A percentile compares a stretch with the other conserved stretches of the same genome.
Evolutionary conservation across 2,113 vertebrate species (phyloP).

Genomic region (Notarius lentiginosus): DNA sequence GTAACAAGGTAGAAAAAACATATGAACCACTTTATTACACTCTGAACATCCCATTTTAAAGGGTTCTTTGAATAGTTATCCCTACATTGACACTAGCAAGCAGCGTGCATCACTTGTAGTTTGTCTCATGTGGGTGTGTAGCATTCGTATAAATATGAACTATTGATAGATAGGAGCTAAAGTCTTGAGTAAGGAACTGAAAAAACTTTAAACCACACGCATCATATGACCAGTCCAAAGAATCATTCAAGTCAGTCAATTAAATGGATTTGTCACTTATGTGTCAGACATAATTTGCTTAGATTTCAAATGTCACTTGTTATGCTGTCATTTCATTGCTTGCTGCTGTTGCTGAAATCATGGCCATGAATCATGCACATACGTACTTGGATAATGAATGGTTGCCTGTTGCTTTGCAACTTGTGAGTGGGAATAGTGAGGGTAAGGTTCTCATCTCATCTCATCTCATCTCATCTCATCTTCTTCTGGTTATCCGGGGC

Average conservation of each 20-base stretch:
- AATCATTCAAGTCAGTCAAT: not conserved
- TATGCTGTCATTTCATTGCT: no score
- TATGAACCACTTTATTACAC: not conserved
- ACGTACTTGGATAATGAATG: not conserved
- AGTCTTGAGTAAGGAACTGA: not conserved
- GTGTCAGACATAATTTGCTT: not conserved
- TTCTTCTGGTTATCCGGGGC: no score
- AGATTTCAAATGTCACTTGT: no score
- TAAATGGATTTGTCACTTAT: not conserved
- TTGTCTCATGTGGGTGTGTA: not conserved
- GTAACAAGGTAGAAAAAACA: not conserved
- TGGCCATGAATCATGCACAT: not conserved
- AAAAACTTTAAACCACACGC: not conserved
- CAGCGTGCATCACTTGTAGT: not conserved
- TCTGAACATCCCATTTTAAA: not conserved
- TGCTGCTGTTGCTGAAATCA: not conserved
- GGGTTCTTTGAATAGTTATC: not conserved
- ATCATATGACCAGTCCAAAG: not conserved
- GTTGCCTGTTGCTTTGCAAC: not conserved
- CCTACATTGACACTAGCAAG: not conserved
- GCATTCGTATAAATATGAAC: not conserved
- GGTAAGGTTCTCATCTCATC: not conserved
- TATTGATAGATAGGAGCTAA: not conserved
- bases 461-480: no score
- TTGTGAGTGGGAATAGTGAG: not conserved